These are phyloP conservation scores for Tursiops truncatus DNA, from an alignment of 2,113 vertebrate genomes.

Conservation along the genomic window DNA sequence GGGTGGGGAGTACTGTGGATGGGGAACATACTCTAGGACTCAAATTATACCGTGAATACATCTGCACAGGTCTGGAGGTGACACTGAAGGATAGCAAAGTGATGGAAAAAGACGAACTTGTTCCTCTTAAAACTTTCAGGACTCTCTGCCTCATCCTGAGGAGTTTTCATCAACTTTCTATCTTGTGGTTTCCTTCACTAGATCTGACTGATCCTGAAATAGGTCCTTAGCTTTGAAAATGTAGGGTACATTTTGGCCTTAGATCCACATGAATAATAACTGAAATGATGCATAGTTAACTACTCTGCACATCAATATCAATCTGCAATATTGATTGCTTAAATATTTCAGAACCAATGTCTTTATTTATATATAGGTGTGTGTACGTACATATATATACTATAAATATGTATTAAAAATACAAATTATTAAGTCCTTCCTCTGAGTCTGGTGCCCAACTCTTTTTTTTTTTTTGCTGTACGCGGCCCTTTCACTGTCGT, in stretches of 20 bases:
- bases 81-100: not conserved
- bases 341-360: conserved; percentile 83
- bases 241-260: conserved; percentile 78
- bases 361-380: conserved; percentile 70
- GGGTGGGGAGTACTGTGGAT: not conserved
- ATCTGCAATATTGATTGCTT: conserved; percentile 80
- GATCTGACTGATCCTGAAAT: conserved; percentile 32
- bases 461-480: too few species aligned
- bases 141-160: not conserved
- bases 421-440: conserved; percentile 73
- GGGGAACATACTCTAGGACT: not conserved
- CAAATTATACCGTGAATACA: not conserved
- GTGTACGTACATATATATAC: not conserved
- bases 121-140: not conserved
- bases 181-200: not conserved
- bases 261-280: conserved; percentile 82
- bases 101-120: not conserved
- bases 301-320: conserved; percentile 78
- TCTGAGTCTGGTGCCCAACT: too few species aligned
- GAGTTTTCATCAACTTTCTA: not conserved
- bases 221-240: conserved; percentile 74
- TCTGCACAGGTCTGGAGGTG: too few species aligned
- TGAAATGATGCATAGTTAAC: conserved; percentile 83
- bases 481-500: too few species aligned
- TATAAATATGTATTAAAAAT: not conserved